Evolutionary conservation across 2,888 invertebrate species (phyloP), one percentile per base, ranked within the genome.

Genomic region (Sylvicola cinctus): DNA sequence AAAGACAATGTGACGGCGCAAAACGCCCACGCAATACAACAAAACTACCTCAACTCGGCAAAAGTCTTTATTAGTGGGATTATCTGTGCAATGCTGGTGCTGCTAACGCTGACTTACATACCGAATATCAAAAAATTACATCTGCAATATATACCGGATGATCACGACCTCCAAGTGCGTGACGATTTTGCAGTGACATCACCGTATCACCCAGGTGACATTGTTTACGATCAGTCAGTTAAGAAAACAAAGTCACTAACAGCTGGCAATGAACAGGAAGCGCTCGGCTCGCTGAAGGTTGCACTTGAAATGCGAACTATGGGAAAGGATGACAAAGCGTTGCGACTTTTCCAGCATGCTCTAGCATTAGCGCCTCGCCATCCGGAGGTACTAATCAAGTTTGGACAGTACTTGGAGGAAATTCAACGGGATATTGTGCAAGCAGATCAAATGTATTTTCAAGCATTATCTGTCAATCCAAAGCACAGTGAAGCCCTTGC

Each of bases 331-430:
- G 79, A 81, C 35, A 90, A 88, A 58, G 90, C 91, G 1, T 60
- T 76, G 26, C 80, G 81, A 51, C 55, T 88, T 20, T 81, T 85
- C 49, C 75, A 88, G 56, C 93, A 95, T 58, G 93, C 93, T 0
- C 69, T 84, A 37, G 83, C 85, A 0, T 61, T 96, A 28, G 84
- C 88, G 11, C 95, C 95, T 0, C 72, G 76, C 45, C 84, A 95
- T 60, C 83, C 91, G 0, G 91, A 95, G 48, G 75, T 95, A 32
- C 62, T 96, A 7, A 81, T 84, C 41, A 77, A 81, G 47, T 95
- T 84, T 51, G 95, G 95, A 10, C 88, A 91, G 55, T 90, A 88
- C 52, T 55, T 93, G 37, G 93, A 95, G 56, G 71, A 79, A 41
- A 75, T 75, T 13, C 70, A 80, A 42, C 70, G 80, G 23, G 84